Evolutionary conservation across 2,113 vertebrate genomes (phyloP).

Genomic region (Silurus glanis): DNA sequence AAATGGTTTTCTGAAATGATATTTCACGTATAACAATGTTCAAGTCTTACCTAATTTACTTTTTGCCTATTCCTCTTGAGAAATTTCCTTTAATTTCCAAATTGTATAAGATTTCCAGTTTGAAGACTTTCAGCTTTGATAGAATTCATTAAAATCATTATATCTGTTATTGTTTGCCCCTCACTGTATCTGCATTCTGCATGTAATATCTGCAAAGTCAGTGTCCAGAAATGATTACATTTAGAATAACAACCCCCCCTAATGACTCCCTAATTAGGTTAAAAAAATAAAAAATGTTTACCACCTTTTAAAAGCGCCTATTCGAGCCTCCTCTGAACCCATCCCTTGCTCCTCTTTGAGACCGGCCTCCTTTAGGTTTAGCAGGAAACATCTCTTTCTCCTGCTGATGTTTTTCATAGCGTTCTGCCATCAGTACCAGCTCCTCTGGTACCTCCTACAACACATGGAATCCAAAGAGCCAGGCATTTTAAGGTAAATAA

Average conservation of each 20-base stretch:
- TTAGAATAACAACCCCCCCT: too few relatives aligned
- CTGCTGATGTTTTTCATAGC: constrained; percentile 80
- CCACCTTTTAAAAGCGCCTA: constrained; percentile 61
- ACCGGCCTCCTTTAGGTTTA: constrained; percentile 43
- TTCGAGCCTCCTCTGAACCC: constrained; percentile 37
- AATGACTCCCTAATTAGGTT: too few relatives aligned
- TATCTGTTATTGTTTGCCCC: background rate
- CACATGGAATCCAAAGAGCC: background rate
- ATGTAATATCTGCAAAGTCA: background rate
- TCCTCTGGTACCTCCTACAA: constrained; percentile 82
- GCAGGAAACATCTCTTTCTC: constrained; percentile 68
- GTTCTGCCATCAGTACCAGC: constrained; percentile 85
- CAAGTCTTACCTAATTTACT: background rate
- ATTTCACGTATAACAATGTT: too few relatives aligned
- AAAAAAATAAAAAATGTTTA: background rate
- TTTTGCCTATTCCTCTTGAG: background rate
- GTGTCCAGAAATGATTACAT: background rate
- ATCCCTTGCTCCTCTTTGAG: constrained; percentile 39
- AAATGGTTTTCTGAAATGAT: too few relatives aligned
- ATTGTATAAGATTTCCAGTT: background rate
- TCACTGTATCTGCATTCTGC: background rate
- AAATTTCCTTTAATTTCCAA: background rate
- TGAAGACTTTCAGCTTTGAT: too few relatives aligned
- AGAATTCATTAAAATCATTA: background rate
- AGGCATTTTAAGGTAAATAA: background rate